Evolutionary conservation across 2,113 vertebrate genomes (phyloP), one percentile per base, ranked within the genome.

Genomic region (Hassar affinis): DNA sequence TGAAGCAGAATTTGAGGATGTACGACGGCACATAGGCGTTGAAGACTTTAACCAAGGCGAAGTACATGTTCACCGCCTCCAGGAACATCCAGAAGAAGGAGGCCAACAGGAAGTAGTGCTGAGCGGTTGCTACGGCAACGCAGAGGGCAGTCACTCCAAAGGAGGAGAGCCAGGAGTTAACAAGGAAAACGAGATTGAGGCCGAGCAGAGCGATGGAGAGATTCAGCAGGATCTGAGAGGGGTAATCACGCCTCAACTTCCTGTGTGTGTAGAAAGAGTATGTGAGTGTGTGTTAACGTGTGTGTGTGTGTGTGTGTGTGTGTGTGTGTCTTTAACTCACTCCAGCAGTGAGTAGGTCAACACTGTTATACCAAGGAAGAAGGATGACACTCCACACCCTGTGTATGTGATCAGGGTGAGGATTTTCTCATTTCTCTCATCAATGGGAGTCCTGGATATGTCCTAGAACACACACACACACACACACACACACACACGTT

Each of bases 51-150:
- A 98, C 91, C 2, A 98, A 89, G 25, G 95, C 93, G 17, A 97
- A 93, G 88, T 98, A 98, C 93, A 97, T 96, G 86, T 97, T 95
- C 25, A 97, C 86, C 0, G 96, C 95, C 79, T 97, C 95, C 80
- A 98, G 89, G 18, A 94, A 94, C 97, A 98, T 98, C 96, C 97
- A 97, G 0, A 94, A 95, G 87, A 98, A 96, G 0, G 97, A 94
- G 1, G 94, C 92, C 33, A 98, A 92, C 69, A 98, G 93, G 90
- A 95, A 97, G 86, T 96, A 98, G 85, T 97, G 97, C 79, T 98
- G 91, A 0, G 85, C 69, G 4, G 81, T 80, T 0, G 96, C 95
- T 4, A 91, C 86, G 0, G 90, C 83, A 69, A 96, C 80, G 25
- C 97, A 97, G 6, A 98, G 92, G 35, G 89, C 91, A 0, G 81